These are phyloP conservation scores for Goniozus legneri DNA, from an alignment of 1,140 invertebrate genomes.

Conservation along the genomic window DNA sequence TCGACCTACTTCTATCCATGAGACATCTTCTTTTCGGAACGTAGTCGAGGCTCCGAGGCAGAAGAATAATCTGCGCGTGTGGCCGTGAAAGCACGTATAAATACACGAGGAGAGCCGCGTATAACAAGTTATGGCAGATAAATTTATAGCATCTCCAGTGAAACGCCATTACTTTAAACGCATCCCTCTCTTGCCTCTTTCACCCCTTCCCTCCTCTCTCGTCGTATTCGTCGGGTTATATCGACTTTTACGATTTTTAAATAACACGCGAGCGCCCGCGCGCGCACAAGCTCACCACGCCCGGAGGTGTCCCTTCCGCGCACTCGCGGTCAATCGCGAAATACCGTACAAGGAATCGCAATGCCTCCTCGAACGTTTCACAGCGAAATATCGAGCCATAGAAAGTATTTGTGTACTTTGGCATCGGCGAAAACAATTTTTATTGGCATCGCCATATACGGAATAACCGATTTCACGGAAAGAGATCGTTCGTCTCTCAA, in stretches of 20 bases:
- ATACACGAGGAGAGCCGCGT: slow-evolving; percentile 53
- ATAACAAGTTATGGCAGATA: slow-evolving; percentile 58
- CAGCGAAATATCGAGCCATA: no score
- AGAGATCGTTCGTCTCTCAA: no score
- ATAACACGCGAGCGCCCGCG: neutral
- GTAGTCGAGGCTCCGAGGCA: no score
- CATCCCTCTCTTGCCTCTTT: slow-evolving; percentile 31
- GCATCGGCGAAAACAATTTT: no score
- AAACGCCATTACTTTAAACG: slow-evolving; percentile 57
- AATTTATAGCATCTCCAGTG: slow-evolving; percentile 57
- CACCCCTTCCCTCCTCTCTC: slow-evolving; percentile 21
- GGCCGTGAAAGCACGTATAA: slow-evolving; percentile 52
- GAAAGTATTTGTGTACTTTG: no score
- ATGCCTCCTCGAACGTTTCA: no score
- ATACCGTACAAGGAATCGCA: no score
- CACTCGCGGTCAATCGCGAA: no score
- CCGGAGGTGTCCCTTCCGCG: slow-evolving; percentile 3
- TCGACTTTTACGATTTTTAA: neutral
- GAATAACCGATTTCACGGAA: no score
- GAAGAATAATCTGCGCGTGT: slow-evolving; percentile 42
- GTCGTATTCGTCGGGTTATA: slow-evolving; percentile 5
- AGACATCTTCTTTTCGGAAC: no score
- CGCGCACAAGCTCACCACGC: slow-evolving; percentile 2
- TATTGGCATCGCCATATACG: no score
- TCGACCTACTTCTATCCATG: no score